phyloP scores from a whole-genome alignment of 2,888 invertebrate genomes.

The Limnephilus lunatus region DNA sequence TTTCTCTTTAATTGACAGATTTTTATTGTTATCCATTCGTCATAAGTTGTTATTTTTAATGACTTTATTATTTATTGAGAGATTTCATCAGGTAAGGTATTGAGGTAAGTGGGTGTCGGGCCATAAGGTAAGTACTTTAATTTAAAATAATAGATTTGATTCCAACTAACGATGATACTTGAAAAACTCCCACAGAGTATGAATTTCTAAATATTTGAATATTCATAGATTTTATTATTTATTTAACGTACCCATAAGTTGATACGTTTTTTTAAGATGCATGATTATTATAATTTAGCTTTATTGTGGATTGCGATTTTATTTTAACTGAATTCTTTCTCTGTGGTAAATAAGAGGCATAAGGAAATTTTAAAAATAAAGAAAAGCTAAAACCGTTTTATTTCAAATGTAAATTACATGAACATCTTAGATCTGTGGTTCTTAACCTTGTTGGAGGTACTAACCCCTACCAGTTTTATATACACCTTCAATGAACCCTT shows the following conservation, averaged over 20 bases:
- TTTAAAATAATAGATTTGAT: neutral
- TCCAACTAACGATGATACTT: neutral
- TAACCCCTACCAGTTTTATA: too few relatives aligned
- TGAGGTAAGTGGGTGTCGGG: neutral
- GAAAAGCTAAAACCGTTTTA: too few relatives aligned
- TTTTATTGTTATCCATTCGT: constrained; percentile 40
- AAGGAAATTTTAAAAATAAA: too few relatives aligned
- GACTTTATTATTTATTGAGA: constrained; percentile 43
- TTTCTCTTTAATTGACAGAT: constrained; percentile 28
- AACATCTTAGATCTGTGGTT: too few relatives aligned
- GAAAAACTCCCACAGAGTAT: neutral
- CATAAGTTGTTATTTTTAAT: constrained; percentile 41
- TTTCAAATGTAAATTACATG: too few relatives aligned
- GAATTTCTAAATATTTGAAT: neutral
- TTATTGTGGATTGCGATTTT: neutral
- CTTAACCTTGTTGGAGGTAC: too few relatives aligned
- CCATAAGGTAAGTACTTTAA: neutral
- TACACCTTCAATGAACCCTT: too few relatives aligned
- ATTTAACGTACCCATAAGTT: neutral
- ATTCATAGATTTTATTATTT: constrained; percentile 2
- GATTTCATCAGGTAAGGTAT: constrained; percentile 9
- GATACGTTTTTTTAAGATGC: neutral
- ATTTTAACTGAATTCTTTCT: too few relatives aligned
- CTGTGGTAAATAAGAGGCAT: too few relatives aligned
- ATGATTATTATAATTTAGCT: neutral